Evolutionary conservation across 2,797 vertebrate genomes (phyloP).

Genomic region (Sebastes itinus): DNA sequence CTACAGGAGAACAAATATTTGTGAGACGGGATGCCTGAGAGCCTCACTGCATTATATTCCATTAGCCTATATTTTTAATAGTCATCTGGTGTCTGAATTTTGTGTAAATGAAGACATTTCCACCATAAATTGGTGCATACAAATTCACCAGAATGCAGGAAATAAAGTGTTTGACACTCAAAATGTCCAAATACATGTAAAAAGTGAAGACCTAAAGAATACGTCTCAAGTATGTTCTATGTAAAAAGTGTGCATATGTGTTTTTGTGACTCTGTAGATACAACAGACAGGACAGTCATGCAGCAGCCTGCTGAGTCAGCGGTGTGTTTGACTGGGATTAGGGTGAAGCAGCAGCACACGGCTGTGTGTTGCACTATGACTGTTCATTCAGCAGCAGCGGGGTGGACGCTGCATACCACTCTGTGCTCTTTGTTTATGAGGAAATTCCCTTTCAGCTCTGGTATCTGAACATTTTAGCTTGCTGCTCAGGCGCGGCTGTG

Average conservation of each 20-base stretch:
- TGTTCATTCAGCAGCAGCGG: conserved; percentile 24
- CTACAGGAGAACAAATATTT: no score
- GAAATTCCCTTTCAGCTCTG: neutral
- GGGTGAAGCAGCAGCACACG: conserved; percentile 18
- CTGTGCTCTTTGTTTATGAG: neutral
- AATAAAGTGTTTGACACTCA: no score
- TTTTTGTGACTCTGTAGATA: conserved; percentile 20
- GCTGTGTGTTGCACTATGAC: neutral
- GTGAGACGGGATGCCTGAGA: no score
- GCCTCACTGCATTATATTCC: no score
- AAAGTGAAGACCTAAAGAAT: neutral
- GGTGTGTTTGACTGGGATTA: conserved; percentile 47
- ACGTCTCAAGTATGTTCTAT: neutral
- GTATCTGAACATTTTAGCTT: neutral
- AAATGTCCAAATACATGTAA: neutral
- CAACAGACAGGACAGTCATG: conserved; percentile 46
- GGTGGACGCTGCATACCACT: neutral
- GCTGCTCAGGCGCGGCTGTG: no score
- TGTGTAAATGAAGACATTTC: no score
- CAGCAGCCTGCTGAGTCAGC: conserved; percentile 63
- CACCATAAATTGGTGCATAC: no score
- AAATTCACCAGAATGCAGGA: no score
- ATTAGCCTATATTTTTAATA: no score
- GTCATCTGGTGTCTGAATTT: no score
- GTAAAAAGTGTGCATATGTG: neutral